Conservation (phyloP, 1,140 invertebrate genomes). For the Dinoponera quadriceps region DNA sequence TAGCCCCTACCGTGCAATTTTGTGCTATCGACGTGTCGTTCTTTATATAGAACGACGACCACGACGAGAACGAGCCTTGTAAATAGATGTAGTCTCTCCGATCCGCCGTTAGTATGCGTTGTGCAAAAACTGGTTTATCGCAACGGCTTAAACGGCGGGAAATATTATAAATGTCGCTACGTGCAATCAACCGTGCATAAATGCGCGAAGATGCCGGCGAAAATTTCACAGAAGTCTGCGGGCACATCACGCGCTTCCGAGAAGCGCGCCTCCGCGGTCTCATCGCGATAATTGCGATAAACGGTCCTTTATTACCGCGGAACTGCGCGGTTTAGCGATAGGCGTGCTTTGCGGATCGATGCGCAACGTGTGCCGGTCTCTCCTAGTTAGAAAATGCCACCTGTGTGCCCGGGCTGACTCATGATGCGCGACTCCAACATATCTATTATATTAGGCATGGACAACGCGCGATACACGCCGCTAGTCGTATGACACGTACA, state of each 20-base stretch:
- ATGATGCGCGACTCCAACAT: conserved; percentile 29
- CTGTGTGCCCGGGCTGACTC: conserved; percentile 51
- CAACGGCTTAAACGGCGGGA: background rate
- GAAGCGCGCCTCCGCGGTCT: conserved; percentile 45
- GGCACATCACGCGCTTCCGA: conserved; percentile 47
- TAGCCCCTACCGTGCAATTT: conserved; percentile 48
- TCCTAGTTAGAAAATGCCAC: conserved; percentile 68
- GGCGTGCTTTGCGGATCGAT: conserved; percentile 65
- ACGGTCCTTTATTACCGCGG: conserved; percentile 64
- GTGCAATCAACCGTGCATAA: background rate
- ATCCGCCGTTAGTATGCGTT: conserved; percentile 16
- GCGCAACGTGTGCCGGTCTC: conserved; percentile 59
- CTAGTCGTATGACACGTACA: too few species aligned
- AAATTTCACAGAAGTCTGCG: conserved; percentile 25
- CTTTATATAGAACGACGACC: conserved; percentile 26
- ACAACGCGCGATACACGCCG: background rate
- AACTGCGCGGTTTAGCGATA: conserved; percentile 67
- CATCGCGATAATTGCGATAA: conserved; percentile 68
- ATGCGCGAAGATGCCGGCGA: background rate
- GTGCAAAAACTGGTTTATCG: background rate
- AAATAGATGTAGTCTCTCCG: background rate
- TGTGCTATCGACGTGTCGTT: conserved; percentile 32
- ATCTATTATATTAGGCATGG: conserved; percentile 16
- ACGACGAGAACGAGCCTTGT: too few species aligned
- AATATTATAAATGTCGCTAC: background rate